These are phyloP conservation scores for Eupleurogrammus muticus DNA, from an alignment of 2,797 vertebrate species.

Conservation along the genomic window DNA sequence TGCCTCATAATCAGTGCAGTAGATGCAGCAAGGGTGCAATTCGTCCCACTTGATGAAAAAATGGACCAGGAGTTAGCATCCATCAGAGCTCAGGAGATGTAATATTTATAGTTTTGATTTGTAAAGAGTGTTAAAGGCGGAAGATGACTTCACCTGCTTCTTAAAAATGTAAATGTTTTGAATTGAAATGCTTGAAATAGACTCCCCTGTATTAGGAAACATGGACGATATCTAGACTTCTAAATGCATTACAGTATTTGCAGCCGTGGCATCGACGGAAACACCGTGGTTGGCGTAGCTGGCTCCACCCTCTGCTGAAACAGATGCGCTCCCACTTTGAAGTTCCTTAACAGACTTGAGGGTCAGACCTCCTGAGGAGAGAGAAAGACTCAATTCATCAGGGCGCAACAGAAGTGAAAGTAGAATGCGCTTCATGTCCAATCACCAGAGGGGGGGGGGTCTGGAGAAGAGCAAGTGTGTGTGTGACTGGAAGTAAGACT, in stretches of 20 bases:
- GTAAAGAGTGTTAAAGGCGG: no score
- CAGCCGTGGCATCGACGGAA: slow-evolving; percentile 21
- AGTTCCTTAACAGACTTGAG: slow-evolving; percentile 71
- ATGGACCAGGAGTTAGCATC: no score
- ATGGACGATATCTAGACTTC: slow-evolving; percentile 4
- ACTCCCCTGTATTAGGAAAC: not conserved
- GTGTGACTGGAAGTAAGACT: slow-evolving; percentile 58
- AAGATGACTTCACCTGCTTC: no score
- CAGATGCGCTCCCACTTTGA: slow-evolving; percentile 72
- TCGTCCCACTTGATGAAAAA: no score
- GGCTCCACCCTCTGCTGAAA: slow-evolving; percentile 47
- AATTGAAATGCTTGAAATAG: not conserved
- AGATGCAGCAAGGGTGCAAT: no score
- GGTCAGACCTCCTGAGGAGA: slow-evolving; percentile 78
- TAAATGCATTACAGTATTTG: slow-evolving; percentile 11
- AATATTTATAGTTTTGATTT: no score
- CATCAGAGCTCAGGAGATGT: no score
- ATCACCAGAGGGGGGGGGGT: slow-evolving; percentile 54
- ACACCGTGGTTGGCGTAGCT: slow-evolving; percentile 31
- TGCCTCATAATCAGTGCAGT: no score
- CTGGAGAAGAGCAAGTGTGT: slow-evolving; percentile 51
- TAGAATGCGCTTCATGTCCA: slow-evolving; percentile 70
- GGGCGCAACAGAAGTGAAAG: slow-evolving; percentile 68
- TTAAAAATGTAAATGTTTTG: no score
- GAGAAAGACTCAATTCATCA: slow-evolving; percentile 72